Evolutionary conservation across 2,113 vertebrate genomes (phyloP), one percentile per base, ranked within the genome.

Genomic region (Paradoxurus hermaphroditus): DNA sequence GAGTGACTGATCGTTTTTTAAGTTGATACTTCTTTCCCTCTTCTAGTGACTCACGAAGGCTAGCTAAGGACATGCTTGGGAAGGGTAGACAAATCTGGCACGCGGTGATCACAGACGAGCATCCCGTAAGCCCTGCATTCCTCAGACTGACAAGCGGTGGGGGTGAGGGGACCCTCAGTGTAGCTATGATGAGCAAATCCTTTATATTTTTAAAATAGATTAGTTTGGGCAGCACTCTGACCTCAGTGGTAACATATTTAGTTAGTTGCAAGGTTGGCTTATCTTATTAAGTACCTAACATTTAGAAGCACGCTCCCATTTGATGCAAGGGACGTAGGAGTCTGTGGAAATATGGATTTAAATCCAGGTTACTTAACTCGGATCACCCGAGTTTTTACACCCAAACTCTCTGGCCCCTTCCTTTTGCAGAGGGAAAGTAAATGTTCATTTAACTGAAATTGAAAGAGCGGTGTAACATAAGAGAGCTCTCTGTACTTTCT

Each of bases 311-410:
- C 77, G 29, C 72, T 98, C 83, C 53, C 9, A 12, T 78, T 85
- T 81, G 93, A 97, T 97, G 93, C 97, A 97, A 98, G 97, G 86
- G 53, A 78, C 7, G 7, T 77, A 78, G 44, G 19, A 93, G 44
- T 93, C 21, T 41, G 23, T 73, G 87, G 79, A 75, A 84, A 82
- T 59, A 88, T 56, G 65, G 75, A 89, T 75, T 86, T 96, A 94
- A 93, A 87, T 82, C 92, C 75, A 86, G 85, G 92, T 94, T 62
- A 86, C 73, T 90, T 85, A 29, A 95, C 39, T 97, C 86, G 92
- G 90, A 95, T 97, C 63, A 92, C 59, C 53, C 87, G 46, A 86
- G 51, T 86, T 94, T 97, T 97, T 91, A 81, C 84, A 97, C 19
- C 53, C n/a, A 87, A 90, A 95, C 95, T 89, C 93, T 93, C 90